Conservation (phyloP, 2,888 invertebrate genomes). For the Escarpia spicata region DNA sequence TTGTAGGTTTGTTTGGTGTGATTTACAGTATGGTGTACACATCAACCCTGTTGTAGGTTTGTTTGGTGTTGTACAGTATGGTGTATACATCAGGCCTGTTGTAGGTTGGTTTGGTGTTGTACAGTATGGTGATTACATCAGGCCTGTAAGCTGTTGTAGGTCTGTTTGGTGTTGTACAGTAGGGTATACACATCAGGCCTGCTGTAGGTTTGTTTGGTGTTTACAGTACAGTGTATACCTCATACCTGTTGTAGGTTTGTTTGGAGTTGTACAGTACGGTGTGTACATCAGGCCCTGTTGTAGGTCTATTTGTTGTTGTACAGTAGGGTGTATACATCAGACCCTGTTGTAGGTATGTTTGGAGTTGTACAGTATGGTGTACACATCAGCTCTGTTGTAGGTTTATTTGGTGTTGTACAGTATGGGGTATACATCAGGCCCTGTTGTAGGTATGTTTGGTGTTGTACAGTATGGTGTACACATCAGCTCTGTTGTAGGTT, state of each 20-base stretch:
- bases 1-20: slow-evolving; percentile 44
- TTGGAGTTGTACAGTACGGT: slow-evolving; percentile 78
- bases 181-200: slow-evolving; percentile 70
- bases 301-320: no score
- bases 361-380: slow-evolving; percentile 94
- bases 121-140: slow-evolving; percentile 69
- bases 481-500: no score
- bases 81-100: slow-evolving; percentile 74
- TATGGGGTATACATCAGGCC: slow-evolving; percentile 86
- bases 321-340: slow-evolving; percentile 93
- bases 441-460: slow-evolving; percentile 76
- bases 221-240: no score
- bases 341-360: no score
- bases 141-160: slow-evolving; percentile 61
- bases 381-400: slow-evolving; percentile 74
- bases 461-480: no score
- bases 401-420: no score
- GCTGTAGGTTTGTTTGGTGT: slow-evolving; percentile 78
- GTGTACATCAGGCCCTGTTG: no score
- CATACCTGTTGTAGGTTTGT: slow-evolving; percentile 71
- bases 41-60: slow-evolving; percentile 68
- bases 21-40: no score
- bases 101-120: no score
- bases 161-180: slow-evolving; percentile 91
- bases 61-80: slow-evolving; percentile 93